Conservation (phyloP, 1,140 invertebrate genomes). For the Adelges cooleyi region DNA sequence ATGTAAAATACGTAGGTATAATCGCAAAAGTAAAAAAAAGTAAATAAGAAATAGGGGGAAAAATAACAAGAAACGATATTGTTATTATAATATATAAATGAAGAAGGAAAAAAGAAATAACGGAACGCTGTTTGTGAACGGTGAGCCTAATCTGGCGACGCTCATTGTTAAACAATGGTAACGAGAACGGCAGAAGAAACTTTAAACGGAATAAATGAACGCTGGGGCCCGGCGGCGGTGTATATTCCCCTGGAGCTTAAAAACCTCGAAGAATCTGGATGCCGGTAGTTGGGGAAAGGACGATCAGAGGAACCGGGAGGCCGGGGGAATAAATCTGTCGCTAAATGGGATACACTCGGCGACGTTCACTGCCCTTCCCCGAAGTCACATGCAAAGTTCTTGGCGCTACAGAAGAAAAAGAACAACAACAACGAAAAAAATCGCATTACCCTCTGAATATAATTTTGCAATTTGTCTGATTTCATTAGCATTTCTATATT, state of each 20-base stretch:
- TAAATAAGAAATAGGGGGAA: no score
- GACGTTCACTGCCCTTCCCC: not conserved
- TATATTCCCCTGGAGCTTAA: conserved; percentile 25
- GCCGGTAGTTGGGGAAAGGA: not conserved
- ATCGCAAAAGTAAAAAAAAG: no score
- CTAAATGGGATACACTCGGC: conserved; percentile 3
- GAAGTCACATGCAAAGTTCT: conserved; percentile 5
- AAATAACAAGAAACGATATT: no score
- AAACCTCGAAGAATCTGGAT: not conserved
- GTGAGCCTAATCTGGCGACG: conserved; percentile 3
- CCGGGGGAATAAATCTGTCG: conserved; percentile 17
- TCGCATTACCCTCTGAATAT: conserved; percentile 16
- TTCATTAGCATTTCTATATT: conserved; percentile 21
- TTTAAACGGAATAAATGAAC: conserved; percentile 25
- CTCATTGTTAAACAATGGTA: conserved; percentile 15
- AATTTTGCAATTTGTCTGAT: conserved; percentile 27
- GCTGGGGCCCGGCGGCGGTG: not conserved
- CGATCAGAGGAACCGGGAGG: not conserved
- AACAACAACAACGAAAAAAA: not conserved
- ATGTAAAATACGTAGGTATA: no score
- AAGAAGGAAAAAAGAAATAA: not conserved
- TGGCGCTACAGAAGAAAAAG: not conserved
- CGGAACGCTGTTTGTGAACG: not conserved
- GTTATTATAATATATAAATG: not conserved
- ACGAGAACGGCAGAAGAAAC: conserved; percentile 19